Conservation (phyloP, 2,888 invertebrate genomes). For the Polyommatus icarus region DNA sequence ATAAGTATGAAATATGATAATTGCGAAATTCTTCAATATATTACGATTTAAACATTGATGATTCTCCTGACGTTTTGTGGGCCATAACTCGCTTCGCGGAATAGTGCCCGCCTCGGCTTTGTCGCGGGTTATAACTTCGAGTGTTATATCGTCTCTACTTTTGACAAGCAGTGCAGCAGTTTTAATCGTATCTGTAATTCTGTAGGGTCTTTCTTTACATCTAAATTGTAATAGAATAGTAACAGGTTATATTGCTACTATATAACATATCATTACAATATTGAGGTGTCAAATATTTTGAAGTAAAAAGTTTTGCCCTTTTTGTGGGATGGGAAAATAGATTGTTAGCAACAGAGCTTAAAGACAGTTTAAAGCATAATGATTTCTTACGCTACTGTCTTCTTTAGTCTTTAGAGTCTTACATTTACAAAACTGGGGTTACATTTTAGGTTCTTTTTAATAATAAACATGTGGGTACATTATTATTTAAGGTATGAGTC, state of each 20-base stretch:
- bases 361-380: too few species aligned
- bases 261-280: too few species aligned
- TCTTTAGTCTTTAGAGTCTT: too few species aligned
- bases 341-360: too few species aligned
- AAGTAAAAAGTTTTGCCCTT: too few species aligned
- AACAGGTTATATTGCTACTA: too few species aligned
- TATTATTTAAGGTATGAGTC: background rate
- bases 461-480: background rate
- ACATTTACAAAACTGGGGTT: too few species aligned
- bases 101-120: slow-evolving; percentile 44
- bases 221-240: too few species aligned
- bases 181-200: slow-evolving; percentile 52
- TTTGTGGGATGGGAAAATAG: too few species aligned
- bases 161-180: background rate
- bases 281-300: too few species aligned
- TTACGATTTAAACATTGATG: slow-evolving; percentile 80
- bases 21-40: slow-evolving; percentile 80
- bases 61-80: slow-evolving; percentile 76
- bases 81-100: slow-evolving; percentile 73
- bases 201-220: background rate
- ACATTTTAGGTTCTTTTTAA: too few species aligned
- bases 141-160: slow-evolving; percentile 6
- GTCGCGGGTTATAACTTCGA: slow-evolving; percentile 31
- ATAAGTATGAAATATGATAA: slow-evolving; percentile 80
- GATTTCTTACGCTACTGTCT: too few species aligned